These are phyloP conservation scores for Scalopus aquaticus DNA, from an alignment of 2,113 vertebrate genomes.

Conservation along the genomic window DNA sequence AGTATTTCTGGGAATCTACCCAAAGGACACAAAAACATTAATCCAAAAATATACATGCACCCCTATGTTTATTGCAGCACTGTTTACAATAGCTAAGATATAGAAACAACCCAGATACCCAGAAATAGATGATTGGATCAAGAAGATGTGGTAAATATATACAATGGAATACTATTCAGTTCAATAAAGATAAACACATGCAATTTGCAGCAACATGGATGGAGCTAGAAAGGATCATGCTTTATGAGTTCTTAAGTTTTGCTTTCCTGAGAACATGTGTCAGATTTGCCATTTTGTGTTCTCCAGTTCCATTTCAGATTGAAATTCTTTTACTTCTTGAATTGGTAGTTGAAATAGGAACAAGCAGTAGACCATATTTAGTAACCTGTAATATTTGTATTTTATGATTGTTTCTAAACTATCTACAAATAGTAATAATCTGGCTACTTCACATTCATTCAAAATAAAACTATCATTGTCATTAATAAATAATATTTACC, in stretches of 20 bases:
- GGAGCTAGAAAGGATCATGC: no score
- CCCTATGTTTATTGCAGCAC: no score
- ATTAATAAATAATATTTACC: not conserved
- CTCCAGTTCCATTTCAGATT: not conserved
- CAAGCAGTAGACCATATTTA: not conserved
- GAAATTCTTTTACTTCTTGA: not conserved
- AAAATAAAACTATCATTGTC: not conserved
- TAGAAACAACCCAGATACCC: no score
- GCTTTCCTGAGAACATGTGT: not conserved
- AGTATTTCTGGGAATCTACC: no score
- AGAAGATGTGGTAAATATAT: no score
- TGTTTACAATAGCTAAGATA: no score
- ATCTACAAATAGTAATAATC: accelerated
- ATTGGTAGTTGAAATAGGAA: not conserved
- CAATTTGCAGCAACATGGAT: no score
- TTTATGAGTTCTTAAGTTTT: not conserved
- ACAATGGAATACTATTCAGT: no score
- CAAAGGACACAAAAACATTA: no score
- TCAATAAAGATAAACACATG: no score
- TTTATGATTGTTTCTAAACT: not conserved
- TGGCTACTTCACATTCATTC: not conserved
- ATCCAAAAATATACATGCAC: no score
- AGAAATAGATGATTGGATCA: no score
- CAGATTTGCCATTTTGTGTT: not conserved
- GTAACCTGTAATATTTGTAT: not conserved